Conservation (phyloP, 1,140 invertebrate species). For the Drepana arcuata region DNA sequence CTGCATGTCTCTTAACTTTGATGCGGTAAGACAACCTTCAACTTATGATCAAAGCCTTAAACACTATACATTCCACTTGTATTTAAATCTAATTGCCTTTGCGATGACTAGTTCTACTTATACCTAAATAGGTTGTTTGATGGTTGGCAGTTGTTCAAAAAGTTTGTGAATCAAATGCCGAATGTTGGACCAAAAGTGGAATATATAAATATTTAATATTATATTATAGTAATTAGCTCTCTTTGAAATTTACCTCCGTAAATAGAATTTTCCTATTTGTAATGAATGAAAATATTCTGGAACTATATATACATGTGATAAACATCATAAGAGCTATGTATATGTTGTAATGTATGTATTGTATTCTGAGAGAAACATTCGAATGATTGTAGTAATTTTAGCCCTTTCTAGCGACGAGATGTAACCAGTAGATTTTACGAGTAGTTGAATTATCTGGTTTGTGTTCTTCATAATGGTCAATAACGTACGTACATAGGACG, state of each 20-base stretch:
- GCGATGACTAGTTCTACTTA: constrained; percentile 40
- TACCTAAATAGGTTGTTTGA: constrained; percentile 17
- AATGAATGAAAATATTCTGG: too few relatives aligned
- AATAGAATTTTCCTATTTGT: constrained; percentile 5
- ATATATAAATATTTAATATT: constrained; percentile 6
- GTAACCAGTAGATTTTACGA: too few relatives aligned
- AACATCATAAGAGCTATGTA: constrained; percentile 5
- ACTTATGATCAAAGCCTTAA: constrained; percentile 57
- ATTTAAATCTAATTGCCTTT: constrained; percentile 54
- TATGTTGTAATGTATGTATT: too few relatives aligned
- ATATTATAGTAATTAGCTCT: constrained; percentile 38
- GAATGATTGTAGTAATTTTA: too few relatives aligned
- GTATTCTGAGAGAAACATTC: too few relatives aligned
- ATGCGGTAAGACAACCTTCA: constrained; percentile 25
- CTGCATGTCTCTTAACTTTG: too few relatives aligned
- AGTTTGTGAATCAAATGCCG: constrained; percentile 16
- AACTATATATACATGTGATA: constrained; percentile 14
- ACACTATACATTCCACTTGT: constrained; percentile 65
- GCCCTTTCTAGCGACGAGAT: too few relatives aligned
- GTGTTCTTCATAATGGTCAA: too few relatives aligned
- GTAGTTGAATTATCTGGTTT: too few relatives aligned
- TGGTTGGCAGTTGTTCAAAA: constrained; percentile 15
- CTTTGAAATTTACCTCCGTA: constrained; percentile 25
- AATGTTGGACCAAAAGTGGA: constrained; percentile 53
- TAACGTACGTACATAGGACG: too few relatives aligned